These are phyloP conservation scores for Chrysotoxum bicinctum DNA, from an alignment of 2,888 invertebrate genomes.

Conservation along the genomic window DNA sequence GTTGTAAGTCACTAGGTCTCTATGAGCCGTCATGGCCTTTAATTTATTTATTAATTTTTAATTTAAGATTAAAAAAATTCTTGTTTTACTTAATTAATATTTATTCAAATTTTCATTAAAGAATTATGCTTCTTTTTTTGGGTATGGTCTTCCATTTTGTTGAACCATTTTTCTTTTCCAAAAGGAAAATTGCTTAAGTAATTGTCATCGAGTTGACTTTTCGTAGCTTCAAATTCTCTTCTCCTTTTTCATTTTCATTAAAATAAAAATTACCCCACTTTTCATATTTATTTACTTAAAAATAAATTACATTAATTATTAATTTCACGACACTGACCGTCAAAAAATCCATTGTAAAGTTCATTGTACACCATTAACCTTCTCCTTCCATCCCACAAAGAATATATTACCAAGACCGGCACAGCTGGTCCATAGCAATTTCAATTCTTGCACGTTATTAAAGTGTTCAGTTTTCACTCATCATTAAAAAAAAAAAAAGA, in stretches of 20 bases:
- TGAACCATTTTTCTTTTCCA: too few relatives aligned
- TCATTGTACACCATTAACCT: slow-evolving; percentile 19
- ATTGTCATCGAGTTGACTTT: too few relatives aligned
- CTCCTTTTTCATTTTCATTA: not conserved
- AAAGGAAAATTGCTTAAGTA: too few relatives aligned
- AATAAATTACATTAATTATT: not conserved
- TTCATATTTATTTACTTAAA: not conserved
- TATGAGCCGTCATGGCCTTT: too few relatives aligned
- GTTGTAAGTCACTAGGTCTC: too few relatives aligned
- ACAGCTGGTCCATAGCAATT: slow-evolving; percentile 10
- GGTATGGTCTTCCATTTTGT: too few relatives aligned
- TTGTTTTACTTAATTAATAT: too few relatives aligned
- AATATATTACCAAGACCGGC: not conserved
- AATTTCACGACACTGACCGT: slow-evolving; percentile 8
- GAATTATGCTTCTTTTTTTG: too few relatives aligned
- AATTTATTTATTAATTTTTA: too few relatives aligned
- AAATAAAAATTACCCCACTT: not conserved
- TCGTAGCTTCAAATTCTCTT: too few relatives aligned
- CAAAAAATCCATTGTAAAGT: slow-evolving; percentile 3
- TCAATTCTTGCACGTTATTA: not conserved
- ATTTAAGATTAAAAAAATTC: too few relatives aligned
- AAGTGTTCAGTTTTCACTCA: slow-evolving; percentile 2
- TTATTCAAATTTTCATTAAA: too few relatives aligned
- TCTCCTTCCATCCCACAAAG: not conserved
- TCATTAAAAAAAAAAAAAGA: not conserved